A percentile compares a stretch with the other conserved stretches of the same genome.
Conservation (phyloP, 2,797 vertebrate species). For the Semotilus atromaculatus region DNA sequence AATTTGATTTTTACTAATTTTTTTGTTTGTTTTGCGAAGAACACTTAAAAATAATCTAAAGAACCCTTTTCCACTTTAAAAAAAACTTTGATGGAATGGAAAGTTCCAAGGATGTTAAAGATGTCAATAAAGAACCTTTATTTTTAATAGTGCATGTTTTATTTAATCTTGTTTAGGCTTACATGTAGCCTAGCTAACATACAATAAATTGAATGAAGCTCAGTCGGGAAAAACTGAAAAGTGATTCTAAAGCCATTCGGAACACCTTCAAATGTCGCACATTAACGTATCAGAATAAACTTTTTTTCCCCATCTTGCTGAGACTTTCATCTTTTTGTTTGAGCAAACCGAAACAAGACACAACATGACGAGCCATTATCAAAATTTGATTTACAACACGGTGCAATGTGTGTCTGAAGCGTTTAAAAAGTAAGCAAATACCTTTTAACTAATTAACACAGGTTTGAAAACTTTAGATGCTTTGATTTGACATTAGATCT, state of each 20-base stretch:
- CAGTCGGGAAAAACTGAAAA: background rate
- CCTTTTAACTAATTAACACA: slow-evolving; percentile 57
- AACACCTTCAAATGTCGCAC: slow-evolving; percentile 12
- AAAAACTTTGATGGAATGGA: too few relatives aligned
- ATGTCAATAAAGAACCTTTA: too few relatives aligned
- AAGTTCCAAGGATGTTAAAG: too few relatives aligned
- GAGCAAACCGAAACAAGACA: slow-evolving; percentile 47
- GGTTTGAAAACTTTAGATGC: background rate
- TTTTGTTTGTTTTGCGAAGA: too few relatives aligned
- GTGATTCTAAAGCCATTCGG: background rate
- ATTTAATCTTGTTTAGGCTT: background rate
- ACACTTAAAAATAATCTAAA: too few relatives aligned
- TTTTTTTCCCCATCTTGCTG: slow-evolving; percentile 30
- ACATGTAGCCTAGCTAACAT: too few relatives aligned
- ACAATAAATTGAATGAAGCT: background rate
- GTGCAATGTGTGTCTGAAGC: slow-evolving; percentile 62
- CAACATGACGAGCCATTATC: slow-evolving; percentile 44
- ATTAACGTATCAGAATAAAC: slow-evolving; percentile 41
- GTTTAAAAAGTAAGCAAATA: slow-evolving; percentile 10
- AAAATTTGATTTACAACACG: slow-evolving; percentile 65
- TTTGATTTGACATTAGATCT: background rate
- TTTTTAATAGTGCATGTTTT: background rate
- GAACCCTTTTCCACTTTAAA: too few relatives aligned
- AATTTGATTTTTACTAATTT: too few relatives aligned
- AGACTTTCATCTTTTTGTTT: slow-evolving; percentile 54